Conservation (phyloP, 2,888 invertebrate species). For the Tipula unca region DNA sequence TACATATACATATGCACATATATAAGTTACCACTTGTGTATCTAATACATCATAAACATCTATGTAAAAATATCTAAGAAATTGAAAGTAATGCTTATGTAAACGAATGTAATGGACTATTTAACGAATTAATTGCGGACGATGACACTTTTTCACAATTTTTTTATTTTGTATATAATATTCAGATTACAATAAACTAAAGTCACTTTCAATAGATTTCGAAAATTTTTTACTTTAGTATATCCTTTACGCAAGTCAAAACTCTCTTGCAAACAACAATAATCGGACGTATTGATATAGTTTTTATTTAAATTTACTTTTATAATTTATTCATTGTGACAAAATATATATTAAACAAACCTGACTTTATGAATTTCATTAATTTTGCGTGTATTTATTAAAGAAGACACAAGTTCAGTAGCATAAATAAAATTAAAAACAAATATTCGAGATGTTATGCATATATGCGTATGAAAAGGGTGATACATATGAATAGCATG, state of each 20-base stretch:
- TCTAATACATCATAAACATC: no score
- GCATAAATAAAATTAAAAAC: no score
- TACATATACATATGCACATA: neutral
- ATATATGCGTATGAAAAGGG: no score
- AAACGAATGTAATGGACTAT: neutral
- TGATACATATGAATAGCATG: no score
- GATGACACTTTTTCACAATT: neutral
- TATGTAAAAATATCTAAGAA: neutral
- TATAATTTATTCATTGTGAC: neutral
- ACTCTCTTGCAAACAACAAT: neutral
- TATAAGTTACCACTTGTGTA: neutral
- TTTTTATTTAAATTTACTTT: neutral
- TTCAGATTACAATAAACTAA: neutral
- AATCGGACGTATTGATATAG: neutral
- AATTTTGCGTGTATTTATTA: no score
- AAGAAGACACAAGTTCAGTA: neutral
- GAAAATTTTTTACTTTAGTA: neutral
- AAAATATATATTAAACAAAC: neutral
- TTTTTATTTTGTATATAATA: neutral
- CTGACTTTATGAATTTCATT: neutral
- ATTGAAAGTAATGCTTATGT: neutral
- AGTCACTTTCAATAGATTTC: neutral
- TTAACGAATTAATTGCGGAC: neutral
- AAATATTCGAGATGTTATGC: no score
- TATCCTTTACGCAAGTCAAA: neutral